Evolutionary conservation across 2,113 vertebrate genomes (phyloP).

Genomic region (Macquaria ambigua): DNA sequence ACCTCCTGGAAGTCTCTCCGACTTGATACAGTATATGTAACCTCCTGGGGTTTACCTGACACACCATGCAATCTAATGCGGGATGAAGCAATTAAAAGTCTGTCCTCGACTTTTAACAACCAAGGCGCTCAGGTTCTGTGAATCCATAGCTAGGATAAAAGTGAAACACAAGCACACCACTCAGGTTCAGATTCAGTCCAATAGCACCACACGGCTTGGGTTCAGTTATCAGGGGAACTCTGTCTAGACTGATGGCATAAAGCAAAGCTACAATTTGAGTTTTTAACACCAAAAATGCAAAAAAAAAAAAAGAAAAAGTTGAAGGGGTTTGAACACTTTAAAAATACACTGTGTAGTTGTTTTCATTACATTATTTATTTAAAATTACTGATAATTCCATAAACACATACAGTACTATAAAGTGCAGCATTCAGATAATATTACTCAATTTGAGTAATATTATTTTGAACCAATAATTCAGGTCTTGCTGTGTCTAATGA

Average conservation of each 20-base stretch:
- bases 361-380: background rate
- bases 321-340: no score
- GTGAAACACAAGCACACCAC: background rate
- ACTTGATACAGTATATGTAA: background rate
- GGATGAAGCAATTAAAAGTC: background rate
- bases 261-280: background rate
- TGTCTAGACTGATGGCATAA: background rate
- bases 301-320: background rate
- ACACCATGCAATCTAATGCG: background rate
- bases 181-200: background rate
- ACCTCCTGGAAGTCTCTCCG: background rate
- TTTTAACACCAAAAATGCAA: background rate
- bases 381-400: background rate
- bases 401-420: background rate
- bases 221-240: background rate
- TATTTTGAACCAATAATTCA: background rate
- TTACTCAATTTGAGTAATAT: background rate
- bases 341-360: background rate
- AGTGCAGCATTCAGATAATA: background rate
- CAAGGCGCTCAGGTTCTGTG: background rate
- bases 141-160: background rate
- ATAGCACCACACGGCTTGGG: background rate
- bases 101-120: background rate
- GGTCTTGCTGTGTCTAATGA: background rate
- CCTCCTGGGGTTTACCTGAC: background rate